These are phyloP conservation scores for Epinephelus moara DNA, from an alignment of 2,113 vertebrate species.

Conservation along the genomic window DNA sequence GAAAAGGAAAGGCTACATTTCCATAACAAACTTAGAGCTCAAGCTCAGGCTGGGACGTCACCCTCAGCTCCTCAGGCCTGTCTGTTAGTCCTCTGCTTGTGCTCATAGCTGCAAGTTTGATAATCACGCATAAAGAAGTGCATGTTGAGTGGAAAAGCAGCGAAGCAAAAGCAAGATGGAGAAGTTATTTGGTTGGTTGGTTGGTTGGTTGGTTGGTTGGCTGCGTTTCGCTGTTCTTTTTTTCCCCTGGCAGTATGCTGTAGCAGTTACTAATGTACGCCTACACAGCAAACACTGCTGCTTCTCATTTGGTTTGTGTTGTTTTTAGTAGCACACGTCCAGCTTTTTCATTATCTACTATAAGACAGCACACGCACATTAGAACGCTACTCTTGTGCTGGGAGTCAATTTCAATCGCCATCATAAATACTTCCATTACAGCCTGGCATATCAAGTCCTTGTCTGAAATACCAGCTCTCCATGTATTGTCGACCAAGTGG, in stretches of 20 bases:
- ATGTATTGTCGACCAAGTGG: slow-evolving; percentile 75
- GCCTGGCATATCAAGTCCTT: slow-evolving; percentile 64
- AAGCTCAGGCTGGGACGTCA: not conserved
- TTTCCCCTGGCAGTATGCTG: slow-evolving; percentile 43
- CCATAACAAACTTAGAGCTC: slow-evolving; percentile 24
- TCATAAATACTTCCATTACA: slow-evolving; percentile 63
- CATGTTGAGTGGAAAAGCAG: slow-evolving; percentile 3
- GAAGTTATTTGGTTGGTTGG: slow-evolving; percentile 28
- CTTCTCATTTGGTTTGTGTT: slow-evolving; percentile 54
- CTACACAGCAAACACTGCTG: slow-evolving; percentile 55
- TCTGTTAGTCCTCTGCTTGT: slow-evolving; percentile 11
- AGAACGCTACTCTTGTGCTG: slow-evolving; percentile 30
- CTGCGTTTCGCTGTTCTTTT: slow-evolving; percentile 39
- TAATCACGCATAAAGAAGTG: not conserved
- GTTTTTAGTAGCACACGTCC: slow-evolving; percentile 54
- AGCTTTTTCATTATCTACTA: slow-evolving; percentile 63
- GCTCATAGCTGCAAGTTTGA: not conserved
- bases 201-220: slow-evolving; percentile 30
- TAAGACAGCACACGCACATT: slow-evolving; percentile 52
- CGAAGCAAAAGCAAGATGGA: slow-evolving; percentile 16
- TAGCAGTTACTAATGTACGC: slow-evolving; percentile 64
- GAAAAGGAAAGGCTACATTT: slow-evolving; percentile 44
- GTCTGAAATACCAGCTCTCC: slow-evolving; percentile 69
- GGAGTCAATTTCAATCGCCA: slow-evolving; percentile 62
- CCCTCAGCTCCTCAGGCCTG: not conserved